phyloP scores from a whole-genome alignment of 2,797 vertebrate species.

The Gambusia yucatana region DNA sequence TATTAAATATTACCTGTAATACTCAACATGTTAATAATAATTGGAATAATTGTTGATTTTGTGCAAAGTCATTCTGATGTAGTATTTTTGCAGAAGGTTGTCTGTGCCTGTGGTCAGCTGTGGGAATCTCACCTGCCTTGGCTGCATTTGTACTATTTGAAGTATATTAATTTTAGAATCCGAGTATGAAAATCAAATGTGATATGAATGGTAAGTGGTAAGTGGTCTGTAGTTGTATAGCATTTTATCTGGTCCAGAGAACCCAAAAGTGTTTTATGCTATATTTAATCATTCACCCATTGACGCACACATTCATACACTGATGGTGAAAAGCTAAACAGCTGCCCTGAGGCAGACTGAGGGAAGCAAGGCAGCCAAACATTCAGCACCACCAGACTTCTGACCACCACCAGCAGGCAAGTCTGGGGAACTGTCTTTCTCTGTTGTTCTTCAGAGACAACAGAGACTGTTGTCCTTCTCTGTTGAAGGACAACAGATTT shows the following conservation, averaged over 20 bases:
- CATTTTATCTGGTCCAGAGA: not conserved
- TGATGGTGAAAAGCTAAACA: not conserved
- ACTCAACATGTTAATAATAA: not conserved
- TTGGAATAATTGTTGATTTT: not conserved
- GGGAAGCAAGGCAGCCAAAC: not conserved
- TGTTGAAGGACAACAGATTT: too few relatives aligned
- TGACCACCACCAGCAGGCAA: not conserved
- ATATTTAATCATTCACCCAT: not conserved
- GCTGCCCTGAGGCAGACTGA: not conserved
- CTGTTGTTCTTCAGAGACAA: too few relatives aligned
- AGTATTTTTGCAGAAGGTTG: not conserved
- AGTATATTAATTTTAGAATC: constrained; percentile 27
- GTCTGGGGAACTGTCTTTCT: not conserved
- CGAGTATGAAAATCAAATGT: constrained; percentile 32
- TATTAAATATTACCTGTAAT: not conserved
- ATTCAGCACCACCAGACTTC: not conserved
- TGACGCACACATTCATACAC: not conserved
- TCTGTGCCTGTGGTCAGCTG: not conserved
- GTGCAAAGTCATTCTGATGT: not conserved
- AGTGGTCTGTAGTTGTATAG: not conserved
- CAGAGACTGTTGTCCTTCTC: too few relatives aligned
- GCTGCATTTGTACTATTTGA: not conserved
- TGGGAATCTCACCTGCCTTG: not conserved
- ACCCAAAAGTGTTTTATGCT: not conserved
- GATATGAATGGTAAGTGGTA: constrained; percentile 9